phyloP scores from a whole-genome alignment of 1,140 invertebrate species.

The Ericerus pela region DNA sequence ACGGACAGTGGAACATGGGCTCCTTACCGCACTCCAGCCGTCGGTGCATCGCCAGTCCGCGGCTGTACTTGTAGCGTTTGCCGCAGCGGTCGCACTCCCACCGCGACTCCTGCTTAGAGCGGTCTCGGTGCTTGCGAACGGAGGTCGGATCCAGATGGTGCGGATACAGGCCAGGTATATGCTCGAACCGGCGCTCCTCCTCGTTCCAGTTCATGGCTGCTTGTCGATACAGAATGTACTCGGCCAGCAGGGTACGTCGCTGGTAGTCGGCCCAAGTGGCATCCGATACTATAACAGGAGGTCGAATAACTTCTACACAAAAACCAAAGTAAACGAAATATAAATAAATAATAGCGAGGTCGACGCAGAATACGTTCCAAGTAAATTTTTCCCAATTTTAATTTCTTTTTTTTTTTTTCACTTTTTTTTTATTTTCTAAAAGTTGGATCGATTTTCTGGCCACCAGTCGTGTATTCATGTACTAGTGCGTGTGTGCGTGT shows the following conservation, averaged over 20 bases:
- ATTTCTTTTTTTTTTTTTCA: no score
- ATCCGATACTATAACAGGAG: conserved; percentile 9
- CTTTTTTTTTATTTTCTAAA: no score
- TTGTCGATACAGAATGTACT: conserved; percentile 16
- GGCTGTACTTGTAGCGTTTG: conserved; percentile 22
- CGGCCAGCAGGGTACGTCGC: conserved; percentile 14
- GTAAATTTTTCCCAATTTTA: no score
- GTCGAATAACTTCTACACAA: conserved; percentile 5
- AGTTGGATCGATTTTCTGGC: no score
- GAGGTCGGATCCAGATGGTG: conserved; percentile 18
- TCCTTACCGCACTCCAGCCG: conserved; percentile 22
- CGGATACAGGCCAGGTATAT: conserved; percentile 16
- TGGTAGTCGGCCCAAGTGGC: conserved; percentile 14
- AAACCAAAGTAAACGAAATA: no score
- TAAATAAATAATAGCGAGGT: no score
- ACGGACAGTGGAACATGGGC: conserved; percentile 22
- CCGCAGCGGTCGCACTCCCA: conserved; percentile 22
- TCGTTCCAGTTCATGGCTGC: conserved; percentile 12
- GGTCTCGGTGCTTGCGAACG: conserved; percentile 7
- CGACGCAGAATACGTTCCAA: no score
- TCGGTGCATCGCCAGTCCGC: conserved; percentile 21
- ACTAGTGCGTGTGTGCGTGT: no score
- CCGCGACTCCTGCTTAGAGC: conserved; percentile 17
- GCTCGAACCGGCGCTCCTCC: conserved; percentile 9
- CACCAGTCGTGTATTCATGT: no score